These are phyloP conservation scores for Mythimna pallens DNA, from an alignment of 2,888 invertebrate genomes.

Conservation along the genomic window DNA sequence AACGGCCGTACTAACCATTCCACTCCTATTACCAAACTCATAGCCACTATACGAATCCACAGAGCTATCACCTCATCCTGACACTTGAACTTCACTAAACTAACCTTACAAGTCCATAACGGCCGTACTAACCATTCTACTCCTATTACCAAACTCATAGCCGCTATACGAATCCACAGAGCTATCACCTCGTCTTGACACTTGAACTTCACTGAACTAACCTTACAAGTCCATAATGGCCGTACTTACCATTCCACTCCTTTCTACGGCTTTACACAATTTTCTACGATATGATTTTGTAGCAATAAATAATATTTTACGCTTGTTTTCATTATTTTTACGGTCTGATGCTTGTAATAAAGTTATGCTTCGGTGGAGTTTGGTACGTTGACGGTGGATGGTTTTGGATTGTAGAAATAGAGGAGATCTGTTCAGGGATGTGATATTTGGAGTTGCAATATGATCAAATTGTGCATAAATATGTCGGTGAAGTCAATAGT, in stretches of 20 bases:
- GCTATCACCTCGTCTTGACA: not conserved
- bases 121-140: too few relatives aligned
- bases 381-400: slow-evolving; percentile 29
- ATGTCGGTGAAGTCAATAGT: too few relatives aligned
- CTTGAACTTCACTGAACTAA: slow-evolving; percentile 6
- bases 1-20: slow-evolving; percentile 11
- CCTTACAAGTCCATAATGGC: slow-evolving; percentile 11
- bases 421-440: not conserved
- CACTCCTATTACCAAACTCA: not conserved
- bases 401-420: slow-evolving; percentile 24
- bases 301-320: slow-evolving; percentile 61
- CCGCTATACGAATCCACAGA: not conserved
- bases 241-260: slow-evolving; percentile 14
- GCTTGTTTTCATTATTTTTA: slow-evolving; percentile 69
- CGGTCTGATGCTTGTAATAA: slow-evolving; percentile 57
- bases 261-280: slow-evolving; percentile 48
- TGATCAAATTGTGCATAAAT: not conserved
- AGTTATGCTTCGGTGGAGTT: slow-evolving; percentile 51
- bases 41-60: not conserved
- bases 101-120: too few relatives aligned
- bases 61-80: too few relatives aligned
- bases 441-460: not conserved
- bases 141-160: not conserved
- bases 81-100: too few relatives aligned
- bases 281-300: slow-evolving; percentile 55